These are phyloP conservation scores for Oasisia sp. DNA, from an alignment of 2,888 invertebrate genomes.

Conservation along the genomic window DNA sequence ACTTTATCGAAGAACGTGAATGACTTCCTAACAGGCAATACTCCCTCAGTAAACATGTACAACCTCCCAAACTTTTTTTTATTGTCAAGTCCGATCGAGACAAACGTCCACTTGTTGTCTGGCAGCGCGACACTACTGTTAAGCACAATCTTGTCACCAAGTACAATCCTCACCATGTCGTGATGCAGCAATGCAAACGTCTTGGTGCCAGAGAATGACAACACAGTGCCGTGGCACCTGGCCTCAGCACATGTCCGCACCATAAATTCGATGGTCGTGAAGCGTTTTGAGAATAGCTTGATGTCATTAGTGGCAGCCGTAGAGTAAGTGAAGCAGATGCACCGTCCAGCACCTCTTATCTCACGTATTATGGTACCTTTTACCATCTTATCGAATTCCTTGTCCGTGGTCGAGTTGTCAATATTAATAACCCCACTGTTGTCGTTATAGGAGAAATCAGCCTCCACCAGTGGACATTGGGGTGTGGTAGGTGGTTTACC, in stretches of 20 bases:
- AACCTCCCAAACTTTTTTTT: background rate
- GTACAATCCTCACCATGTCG: slow-evolving; percentile 28
- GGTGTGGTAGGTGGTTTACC: background rate
- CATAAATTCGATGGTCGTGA: slow-evolving; percentile 41
- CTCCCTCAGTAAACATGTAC: background rate
- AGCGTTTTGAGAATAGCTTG: slow-evolving; percentile 28
- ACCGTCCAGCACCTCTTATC: slow-evolving; percentile 32
- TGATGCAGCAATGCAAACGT: slow-evolving; percentile 37
- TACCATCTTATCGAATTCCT: background rate
- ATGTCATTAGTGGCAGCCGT: slow-evolving; percentile 35
- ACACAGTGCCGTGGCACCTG: slow-evolving; percentile 39
- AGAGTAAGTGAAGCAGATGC: slow-evolving; percentile 38
- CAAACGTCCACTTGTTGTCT: slow-evolving; percentile 38
- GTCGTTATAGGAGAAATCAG: background rate
- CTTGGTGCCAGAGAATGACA: slow-evolving; percentile 38
- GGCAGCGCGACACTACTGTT: slow-evolving; percentile 35
- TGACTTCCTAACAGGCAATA: background rate
- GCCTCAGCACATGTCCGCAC: slow-evolving; percentile 36
- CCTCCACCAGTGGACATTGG: background rate
- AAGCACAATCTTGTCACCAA: slow-evolving; percentile 19
- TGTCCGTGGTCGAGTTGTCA: background rate
- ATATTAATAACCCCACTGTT: slow-evolving; percentile 23
- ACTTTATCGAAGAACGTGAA: background rate
- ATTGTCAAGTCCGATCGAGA: slow-evolving; percentile 31
- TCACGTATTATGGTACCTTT: background rate